Evolutionary conservation across 2,888 invertebrate genomes (phyloP).

Genomic region (Lysandra coridon): DNA sequence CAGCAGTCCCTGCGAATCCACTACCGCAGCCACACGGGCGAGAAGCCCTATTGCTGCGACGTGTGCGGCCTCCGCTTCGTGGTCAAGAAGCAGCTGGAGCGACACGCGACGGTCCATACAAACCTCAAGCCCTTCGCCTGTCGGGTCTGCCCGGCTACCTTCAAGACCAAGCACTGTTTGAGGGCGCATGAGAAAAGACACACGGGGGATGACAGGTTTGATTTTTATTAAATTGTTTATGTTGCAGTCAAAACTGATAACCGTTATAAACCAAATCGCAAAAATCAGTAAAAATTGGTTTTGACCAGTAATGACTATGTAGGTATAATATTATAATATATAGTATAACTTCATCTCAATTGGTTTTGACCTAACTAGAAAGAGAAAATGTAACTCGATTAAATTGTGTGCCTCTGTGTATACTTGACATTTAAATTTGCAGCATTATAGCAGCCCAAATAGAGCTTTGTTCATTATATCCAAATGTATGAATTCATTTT

Average conservation of each 20-base stretch:
- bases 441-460: no score
- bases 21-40: conserved; percentile 38
- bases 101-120: background rate
- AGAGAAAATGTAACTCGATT: no score
- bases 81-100: conserved; percentile 11
- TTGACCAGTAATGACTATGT: no score
- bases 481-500: no score
- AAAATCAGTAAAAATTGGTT: no score
- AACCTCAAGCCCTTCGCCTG: background rate
- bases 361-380: no score
- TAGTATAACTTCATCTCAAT: no score
- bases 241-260: no score
- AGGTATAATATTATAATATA: no score
- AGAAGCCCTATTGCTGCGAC: conserved; percentile 39
- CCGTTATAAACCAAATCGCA: background rate
- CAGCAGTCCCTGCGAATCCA: conserved; percentile 35
- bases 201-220: background rate
- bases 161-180: conserved; percentile 14
- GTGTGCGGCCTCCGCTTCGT: conserved; percentile 33
- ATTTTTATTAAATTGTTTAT: background rate
- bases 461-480: no score
- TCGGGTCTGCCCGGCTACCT: background rate
- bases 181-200: background rate
- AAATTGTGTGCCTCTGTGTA: no score
- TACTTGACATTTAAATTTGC: no score